Evolutionary conservation across 1,140 invertebrate species (phyloP), one percentile per base, ranked within the genome.

Genomic region (Brachionus plicatilis): DNA sequence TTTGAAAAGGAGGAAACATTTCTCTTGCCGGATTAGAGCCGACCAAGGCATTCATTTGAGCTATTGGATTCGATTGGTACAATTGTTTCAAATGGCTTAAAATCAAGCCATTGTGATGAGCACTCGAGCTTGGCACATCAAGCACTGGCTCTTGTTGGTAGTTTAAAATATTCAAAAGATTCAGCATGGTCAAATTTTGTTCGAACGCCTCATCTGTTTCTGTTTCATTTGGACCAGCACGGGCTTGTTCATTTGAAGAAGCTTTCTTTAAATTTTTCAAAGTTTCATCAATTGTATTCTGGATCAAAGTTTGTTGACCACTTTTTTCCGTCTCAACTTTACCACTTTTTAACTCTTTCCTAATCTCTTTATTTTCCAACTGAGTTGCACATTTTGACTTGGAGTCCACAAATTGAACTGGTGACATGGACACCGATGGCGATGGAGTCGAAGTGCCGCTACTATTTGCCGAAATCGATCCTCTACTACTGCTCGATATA

Each of bases 361-460:
- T 20, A 76, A 41, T n/a, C 7, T 75, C 14, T 17, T 76, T 45
- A 27, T 76, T 45, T 27, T 37, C 12, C 29, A 14, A 3, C 50
- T 76, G 43, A 12, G 20, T 24, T 50, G 41, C 3, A 45, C 7
- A 45, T 45, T 53, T 33, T 29, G 17, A 24, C 12, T n/a, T 50
- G 5, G 20, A n/a, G 9, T 76, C 72, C 27, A 11, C 9, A 29
- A 76, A 76, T 53, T 76, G 72, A 27, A 76, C 24, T 14, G 72
- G 72, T 33, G 72, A 76, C 12, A 50, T 50, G n/a, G 72, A 76
- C 11, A 50, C 12, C 2, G 41, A 45, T 5, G 70, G 70, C 14
- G 72, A 76, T 50, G 72, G 72, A 50, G 72, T 76, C n/a, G 72
- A 76, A 12, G 72, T 47, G 29, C 72, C 72, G 50, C 72, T 76